Percentiles rank a stretch among this genome's conserved stretches.
Evolutionary conservation across 1,140 invertebrate species (phyloP).

Genomic region (Tetragonula clypearis): DNA sequence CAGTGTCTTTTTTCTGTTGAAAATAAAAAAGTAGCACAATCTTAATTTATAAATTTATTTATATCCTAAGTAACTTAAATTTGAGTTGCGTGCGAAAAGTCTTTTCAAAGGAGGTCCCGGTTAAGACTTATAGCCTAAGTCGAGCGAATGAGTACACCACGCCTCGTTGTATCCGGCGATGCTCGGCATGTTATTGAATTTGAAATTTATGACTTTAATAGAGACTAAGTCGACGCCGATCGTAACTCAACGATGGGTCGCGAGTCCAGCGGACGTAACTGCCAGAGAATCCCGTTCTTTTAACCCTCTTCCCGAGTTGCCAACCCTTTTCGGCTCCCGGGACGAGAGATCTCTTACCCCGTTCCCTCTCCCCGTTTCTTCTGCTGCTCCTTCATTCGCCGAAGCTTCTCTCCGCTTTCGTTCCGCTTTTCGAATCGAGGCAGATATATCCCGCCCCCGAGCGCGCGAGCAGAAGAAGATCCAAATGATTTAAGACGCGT

Average conservation of each 20-base stretch:
- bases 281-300: constrained; percentile 35
- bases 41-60: too few relatives aligned
- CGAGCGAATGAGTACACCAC: background rate
- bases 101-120: too few relatives aligned
- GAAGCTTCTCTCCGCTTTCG: background rate
- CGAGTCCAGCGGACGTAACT: constrained; percentile 72
- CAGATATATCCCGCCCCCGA: constrained; percentile 46
- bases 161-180: constrained; percentile 29
- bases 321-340: constrained; percentile 20
- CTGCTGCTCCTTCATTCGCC: background rate
- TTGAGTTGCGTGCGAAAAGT: too few relatives aligned
- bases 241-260: constrained; percentile 73
- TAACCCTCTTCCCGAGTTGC: background rate
- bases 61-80: too few relatives aligned
- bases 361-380: background rate
- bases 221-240: constrained; percentile 71
- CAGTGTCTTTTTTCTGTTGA: too few relatives aligned
- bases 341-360: background rate
- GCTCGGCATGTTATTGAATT: constrained; percentile 72
- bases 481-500: constrained; percentile 56
- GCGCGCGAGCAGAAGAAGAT: constrained; percentile 21
- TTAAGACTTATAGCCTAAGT: too few relatives aligned
- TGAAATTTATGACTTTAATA: constrained; percentile 77
- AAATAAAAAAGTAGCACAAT: too few relatives aligned
- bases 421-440: constrained; percentile 37